Conservation (phyloP, 1,140 invertebrate genomes). For the Drosophila sp. region DNA sequence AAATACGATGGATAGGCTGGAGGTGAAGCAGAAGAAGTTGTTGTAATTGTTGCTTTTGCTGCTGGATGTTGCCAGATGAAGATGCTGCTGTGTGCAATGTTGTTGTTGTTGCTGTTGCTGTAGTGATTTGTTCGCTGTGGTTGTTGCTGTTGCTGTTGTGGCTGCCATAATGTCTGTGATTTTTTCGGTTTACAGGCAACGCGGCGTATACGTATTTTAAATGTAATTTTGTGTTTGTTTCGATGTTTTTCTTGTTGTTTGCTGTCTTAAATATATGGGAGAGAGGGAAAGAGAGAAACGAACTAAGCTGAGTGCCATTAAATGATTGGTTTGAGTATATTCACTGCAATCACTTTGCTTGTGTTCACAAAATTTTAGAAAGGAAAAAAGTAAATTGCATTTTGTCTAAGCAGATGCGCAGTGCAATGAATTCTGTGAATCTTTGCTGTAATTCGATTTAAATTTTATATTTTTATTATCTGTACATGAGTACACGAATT, state of each 20-base stretch:
- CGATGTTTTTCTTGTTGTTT: conserved; percentile 21
- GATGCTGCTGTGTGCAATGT: conserved; percentile 51
- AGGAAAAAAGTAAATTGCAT: conserved; percentile 54
- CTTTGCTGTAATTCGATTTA: conserved; percentile 58
- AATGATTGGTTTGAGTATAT: conserved; percentile 34
- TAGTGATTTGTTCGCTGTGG: conserved; percentile 65
- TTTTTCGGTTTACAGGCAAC: conserved; percentile 30
- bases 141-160: conserved; percentile 54
- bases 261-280: conserved; percentile 67
- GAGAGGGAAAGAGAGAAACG: conserved; percentile 33
- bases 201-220: conserved; percentile 72
- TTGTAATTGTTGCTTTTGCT: conserved; percentile 21
- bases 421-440: conserved; percentile 17
- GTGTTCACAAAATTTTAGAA: conserved; percentile 60
- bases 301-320: conserved; percentile 51
- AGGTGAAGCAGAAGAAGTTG: conserved; percentile 28
- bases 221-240: conserved; percentile 55
- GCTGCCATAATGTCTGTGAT: conserved; percentile 26
- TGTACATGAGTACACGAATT: no score
- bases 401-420: conserved; percentile 12
- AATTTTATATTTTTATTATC: conserved; percentile 54
- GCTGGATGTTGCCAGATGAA: conserved; percentile 42
- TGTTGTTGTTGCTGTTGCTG: conserved; percentile 48
- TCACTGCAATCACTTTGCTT: conserved; percentile 16
- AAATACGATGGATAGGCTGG: conserved; percentile 43